Evolutionary conservation across 2,888 invertebrate genomes (phyloP), one percentile per base, ranked within the genome.

Genomic region (Habrosyne pyritoides): DNA sequence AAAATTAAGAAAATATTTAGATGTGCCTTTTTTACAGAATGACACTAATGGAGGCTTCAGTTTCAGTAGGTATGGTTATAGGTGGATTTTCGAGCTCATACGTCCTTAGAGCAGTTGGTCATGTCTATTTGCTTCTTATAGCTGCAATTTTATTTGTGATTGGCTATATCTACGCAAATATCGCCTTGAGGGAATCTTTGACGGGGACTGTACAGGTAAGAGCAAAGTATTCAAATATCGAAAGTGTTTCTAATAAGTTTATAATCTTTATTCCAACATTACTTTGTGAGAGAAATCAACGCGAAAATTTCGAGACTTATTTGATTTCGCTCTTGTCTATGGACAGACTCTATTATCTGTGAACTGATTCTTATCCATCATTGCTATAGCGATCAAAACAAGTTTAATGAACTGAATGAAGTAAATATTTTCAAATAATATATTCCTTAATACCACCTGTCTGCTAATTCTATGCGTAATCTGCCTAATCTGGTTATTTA

Each of bases 21-120:
- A 56, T 24, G 18, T 33, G 59, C 54, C 67, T 62, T 63, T 63
- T 63, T 86, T 89, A 42, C 79, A 95, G 95, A 80, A 94, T 95
- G 94, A 94, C 94, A 2, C 68, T 94, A 36, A 78, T 96, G 61
- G 95, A 96, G 72, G 94, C 93, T 0, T 81, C 93, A 0, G 83
- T 95, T 21, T 93, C 93, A 51, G 72, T 93, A 0, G 96, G 96
- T 12, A 86, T 94, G 61, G 89, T 96, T 56, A 55, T 93, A 21
- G 96, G 96, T 10, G 89, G 93, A 10, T 73, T 95, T 21, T 70
- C 84, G 0, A 95, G 96, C 65, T 93, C 96, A 2, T 93, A 93
- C 58, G 69, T 95, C 1, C 93, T 95, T 54, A 87, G 89, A 33
- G 73, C 81, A 2, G 88, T 90, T 21, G 94, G 94, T 10, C 94